Conservation (phyloP, 2,113 vertebrate species). For the Fregata magnificens region DNA sequence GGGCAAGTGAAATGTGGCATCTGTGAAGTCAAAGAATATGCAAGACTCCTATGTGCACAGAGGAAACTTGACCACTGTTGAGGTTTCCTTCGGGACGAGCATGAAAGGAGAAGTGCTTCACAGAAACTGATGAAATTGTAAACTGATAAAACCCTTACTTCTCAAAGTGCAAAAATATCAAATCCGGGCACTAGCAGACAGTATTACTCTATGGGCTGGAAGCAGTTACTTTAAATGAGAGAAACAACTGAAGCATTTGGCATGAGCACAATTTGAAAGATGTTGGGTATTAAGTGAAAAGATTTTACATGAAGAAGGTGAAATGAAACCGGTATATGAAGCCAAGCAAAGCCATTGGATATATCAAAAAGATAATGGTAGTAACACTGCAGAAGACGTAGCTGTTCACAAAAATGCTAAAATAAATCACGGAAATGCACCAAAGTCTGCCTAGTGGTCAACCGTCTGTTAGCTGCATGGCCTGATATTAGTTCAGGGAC, state of each 20-base stretch:
- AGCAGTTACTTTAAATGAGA: background rate
- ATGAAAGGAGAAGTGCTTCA: background rate
- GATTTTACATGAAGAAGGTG: background rate
- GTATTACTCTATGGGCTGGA: background rate
- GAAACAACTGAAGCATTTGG: background rate
- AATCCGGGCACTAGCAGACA: background rate
- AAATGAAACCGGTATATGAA: background rate
- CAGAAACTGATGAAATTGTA: background rate
- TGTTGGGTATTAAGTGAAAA: background rate
- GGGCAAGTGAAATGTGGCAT: background rate
- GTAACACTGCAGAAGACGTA: background rate
- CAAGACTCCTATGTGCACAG: background rate
- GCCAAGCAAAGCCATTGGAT: background rate
- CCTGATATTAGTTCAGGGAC: background rate
- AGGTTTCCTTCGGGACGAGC: background rate
- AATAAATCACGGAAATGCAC: background rate
- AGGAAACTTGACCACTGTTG: background rate
- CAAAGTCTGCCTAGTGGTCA: background rate
- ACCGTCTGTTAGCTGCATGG: background rate
- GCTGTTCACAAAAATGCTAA: background rate
- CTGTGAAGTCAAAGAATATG: background rate
- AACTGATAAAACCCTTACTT: background rate
- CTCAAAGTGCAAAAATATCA: background rate
- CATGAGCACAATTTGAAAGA: background rate
- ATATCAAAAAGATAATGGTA: background rate